Evolutionary conservation across 2,888 invertebrate genomes (phyloP).

Genomic region (Hetaerina titia): DNA sequence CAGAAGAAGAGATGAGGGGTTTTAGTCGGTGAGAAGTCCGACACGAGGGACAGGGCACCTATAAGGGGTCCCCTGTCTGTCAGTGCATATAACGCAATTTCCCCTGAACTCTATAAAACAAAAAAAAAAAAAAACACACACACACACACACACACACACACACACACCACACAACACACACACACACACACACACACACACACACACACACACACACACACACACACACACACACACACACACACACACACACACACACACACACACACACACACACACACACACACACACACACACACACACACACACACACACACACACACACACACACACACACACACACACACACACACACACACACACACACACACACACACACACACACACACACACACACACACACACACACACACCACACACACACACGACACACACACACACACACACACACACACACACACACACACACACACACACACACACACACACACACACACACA

Average conservation of each 20-base stretch:
- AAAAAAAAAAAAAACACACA: no score
- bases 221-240: constrained; percentile 1
- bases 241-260: constrained; percentile 1
- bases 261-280: constrained; percentile 1
- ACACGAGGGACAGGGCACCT: no score
- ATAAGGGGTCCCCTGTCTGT: no score
- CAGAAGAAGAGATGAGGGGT: no score
- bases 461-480: constrained; percentile 1
- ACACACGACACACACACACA: no score
- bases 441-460: constrained; percentile 1
- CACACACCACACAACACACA: no score
- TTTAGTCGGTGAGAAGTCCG: no score
- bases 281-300: constrained; percentile 1
- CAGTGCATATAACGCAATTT: not conserved
- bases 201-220: constrained; percentile 1
- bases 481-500: constrained; percentile 1
- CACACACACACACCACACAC: no score
- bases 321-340: constrained; percentile 1
- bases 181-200: constrained; percentile 1
- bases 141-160: no score
- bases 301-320: constrained; percentile 1
- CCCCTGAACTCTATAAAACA: no score
- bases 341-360: constrained; percentile 1
- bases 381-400: constrained; percentile 1
- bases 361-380: constrained; percentile 1